These are phyloP conservation scores for Pluvianellus socialis DNA, from an alignment of 2,113 vertebrate genomes.

Conservation along the genomic window DNA sequence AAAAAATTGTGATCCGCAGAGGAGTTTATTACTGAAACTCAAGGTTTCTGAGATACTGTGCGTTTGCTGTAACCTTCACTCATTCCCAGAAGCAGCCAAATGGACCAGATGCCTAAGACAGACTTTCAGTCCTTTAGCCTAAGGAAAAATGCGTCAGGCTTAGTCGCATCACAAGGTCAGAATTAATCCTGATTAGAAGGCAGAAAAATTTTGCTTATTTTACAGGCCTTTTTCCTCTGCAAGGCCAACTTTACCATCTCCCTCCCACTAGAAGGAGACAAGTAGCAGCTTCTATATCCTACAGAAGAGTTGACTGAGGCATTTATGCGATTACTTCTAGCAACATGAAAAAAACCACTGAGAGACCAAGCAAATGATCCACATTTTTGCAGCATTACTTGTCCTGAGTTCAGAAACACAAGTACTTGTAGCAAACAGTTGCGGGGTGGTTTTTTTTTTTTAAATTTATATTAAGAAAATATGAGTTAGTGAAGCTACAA, in stretches of 20 bases:
- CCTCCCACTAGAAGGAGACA: neutral
- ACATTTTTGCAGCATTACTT: neutral
- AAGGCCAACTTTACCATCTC: neutral
- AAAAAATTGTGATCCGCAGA: neutral
- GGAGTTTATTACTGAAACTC: neutral
- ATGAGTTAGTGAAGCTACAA: neutral
- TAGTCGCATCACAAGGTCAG: neutral
- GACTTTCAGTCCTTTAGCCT: neutral
- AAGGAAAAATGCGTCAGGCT: neutral
- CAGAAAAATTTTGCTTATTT: neutral
- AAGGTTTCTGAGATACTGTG: neutral
- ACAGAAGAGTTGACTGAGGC: neutral
- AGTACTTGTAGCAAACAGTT: neutral
- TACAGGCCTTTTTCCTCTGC: neutral
- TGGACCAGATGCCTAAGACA: neutral
- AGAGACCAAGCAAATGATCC: neutral
- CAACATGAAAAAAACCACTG: neutral
- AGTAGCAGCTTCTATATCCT: neutral
- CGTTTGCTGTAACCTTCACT: neutral
- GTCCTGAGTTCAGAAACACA: neutral
- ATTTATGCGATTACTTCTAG: neutral
- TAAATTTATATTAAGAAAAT: neutral
- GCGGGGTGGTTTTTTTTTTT: no score
- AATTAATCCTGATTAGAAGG: neutral
- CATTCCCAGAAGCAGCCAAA: neutral